Evolutionary conservation across 2,113 vertebrate genomes (phyloP).

Genomic region (Erinaceus europaeus): DNA sequence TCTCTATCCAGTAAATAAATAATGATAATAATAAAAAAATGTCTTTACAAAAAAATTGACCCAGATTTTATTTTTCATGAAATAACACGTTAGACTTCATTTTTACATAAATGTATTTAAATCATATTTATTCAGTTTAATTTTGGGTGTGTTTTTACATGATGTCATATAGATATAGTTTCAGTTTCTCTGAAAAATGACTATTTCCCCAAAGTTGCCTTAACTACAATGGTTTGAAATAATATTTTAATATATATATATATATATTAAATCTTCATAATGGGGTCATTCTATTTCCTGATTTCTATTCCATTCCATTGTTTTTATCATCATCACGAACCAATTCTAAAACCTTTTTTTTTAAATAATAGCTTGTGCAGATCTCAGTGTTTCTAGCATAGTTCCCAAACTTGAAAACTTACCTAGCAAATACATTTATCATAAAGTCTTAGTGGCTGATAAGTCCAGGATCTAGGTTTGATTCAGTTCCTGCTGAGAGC

Average conservation of each 20-base stretch:
- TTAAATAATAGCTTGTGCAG: neutral
- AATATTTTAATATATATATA: neutral
- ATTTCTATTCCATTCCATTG: neutral
- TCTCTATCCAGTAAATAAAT: too few relatives aligned
- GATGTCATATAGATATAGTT: neutral
- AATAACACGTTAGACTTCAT: too few relatives aligned
- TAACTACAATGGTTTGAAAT: neutral
- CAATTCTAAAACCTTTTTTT: neutral
- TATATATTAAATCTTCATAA: neutral
- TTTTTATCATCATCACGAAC: neutral
- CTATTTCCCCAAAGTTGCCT: neutral
- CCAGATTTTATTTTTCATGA: too few relatives aligned
- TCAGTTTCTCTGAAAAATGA: neutral
- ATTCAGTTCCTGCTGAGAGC: neutral
- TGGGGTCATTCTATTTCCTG: neutral
- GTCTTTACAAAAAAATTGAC: too few relatives aligned
- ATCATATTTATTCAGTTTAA: neutral
- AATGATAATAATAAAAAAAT: too few relatives aligned
- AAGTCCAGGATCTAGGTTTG: neutral
- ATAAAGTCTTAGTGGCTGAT: neutral
- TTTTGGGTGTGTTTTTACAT: neutral
- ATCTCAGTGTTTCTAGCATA: too few relatives aligned
- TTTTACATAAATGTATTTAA: too few relatives aligned
- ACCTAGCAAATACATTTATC: neutral
- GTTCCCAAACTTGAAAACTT: neutral